Percentiles rank a stretch among this genome's conserved stretches.
Evolutionary conservation across 2,797 vertebrate species (phyloP).

Genomic region (Iguana delicatissima): DNA sequence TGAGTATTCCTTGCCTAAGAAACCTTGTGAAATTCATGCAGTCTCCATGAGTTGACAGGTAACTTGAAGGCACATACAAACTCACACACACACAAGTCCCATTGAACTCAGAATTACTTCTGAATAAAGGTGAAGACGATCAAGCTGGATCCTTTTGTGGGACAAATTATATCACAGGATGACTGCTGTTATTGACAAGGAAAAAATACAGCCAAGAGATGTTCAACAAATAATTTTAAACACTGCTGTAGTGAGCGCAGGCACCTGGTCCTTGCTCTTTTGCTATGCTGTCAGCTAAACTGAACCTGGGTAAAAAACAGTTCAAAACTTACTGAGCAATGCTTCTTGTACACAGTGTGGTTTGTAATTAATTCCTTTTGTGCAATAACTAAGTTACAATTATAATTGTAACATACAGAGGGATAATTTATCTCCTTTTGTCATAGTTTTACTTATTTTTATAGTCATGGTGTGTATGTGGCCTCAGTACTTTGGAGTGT

Average conservation of each 20-base stretch:
- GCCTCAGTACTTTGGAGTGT: neutral
- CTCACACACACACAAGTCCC: neutral
- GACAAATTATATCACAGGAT: slow-evolving; percentile 46
- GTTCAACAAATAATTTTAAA: neutral
- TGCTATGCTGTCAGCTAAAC: neutral
- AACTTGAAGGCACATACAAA: too few species aligned
- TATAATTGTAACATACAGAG: too few species aligned
- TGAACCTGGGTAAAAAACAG: neutral
- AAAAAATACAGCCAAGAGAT: neutral
- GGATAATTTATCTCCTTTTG: too few species aligned
- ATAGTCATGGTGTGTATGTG: neutral
- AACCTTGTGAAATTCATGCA: too few species aligned
- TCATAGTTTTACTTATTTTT: too few species aligned
- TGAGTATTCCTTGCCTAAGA: too few species aligned
- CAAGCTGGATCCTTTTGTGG: neutral
- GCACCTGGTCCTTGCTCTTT: neutral
- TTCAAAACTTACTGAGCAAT: neutral
- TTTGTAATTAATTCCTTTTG: too few species aligned
- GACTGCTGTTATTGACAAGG: slow-evolving; percentile 12
- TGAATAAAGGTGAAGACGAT: slow-evolving; percentile 22
- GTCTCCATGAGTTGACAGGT: too few species aligned
- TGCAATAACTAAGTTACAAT: too few species aligned
- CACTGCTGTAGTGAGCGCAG: too few species aligned
- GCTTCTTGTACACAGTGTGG: too few species aligned
- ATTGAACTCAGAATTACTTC: too few species aligned